Evolutionary conservation across 2,888 invertebrate species (phyloP), one percentile per base, ranked within the genome.

Genomic region (Cheilosia scutellata): DNA sequence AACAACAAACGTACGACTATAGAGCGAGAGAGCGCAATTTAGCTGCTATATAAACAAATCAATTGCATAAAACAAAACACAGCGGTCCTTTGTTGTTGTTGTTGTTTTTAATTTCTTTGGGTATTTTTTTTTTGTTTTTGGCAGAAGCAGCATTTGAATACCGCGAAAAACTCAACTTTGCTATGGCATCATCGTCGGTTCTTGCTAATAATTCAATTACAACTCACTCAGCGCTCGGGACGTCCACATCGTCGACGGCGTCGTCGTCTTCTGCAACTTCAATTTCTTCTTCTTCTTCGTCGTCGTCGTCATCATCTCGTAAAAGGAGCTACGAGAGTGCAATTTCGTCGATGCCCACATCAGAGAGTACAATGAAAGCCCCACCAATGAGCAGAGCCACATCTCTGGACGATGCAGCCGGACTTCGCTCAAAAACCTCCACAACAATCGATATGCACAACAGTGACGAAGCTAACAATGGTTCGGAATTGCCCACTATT

Each of bases 181-280:
- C 88, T 89, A 91, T 91, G 91, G 91, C 91, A 91, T 91, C 92
- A 89, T 91, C 91, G 89, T 91, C 91, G 87, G 87, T 91, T 89
- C 89, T 92, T 87, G 88, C 91, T 82, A 91, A 89, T 87, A 92
- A 89, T 90, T 89, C 90, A 89, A 90, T 91, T 88, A 90, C 90
- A 88, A 89, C 88, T 87, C 89, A 89, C 87, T 87, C 89, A 84
- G 75, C 88, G 70, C 82, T 87, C 65, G 87, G 78, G 78, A 53
- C 88, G 68, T 62, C 88, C 31, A 65, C 82, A 63, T 74, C 88
- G 49, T 76, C 88, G 77, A 49, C 86, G 71, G 75, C 83, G 16
- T 71, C 87, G 66, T 82, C 89, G 55, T 68, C 60, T 9, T 29
- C 86, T 55, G 82, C 87, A 57, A 49, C 74, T 78, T 82, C 87